These are phyloP conservation scores for Oryzias curvinotus DNA, from an alignment of 2,113 vertebrate species.

Conservation along the genomic window DNA sequence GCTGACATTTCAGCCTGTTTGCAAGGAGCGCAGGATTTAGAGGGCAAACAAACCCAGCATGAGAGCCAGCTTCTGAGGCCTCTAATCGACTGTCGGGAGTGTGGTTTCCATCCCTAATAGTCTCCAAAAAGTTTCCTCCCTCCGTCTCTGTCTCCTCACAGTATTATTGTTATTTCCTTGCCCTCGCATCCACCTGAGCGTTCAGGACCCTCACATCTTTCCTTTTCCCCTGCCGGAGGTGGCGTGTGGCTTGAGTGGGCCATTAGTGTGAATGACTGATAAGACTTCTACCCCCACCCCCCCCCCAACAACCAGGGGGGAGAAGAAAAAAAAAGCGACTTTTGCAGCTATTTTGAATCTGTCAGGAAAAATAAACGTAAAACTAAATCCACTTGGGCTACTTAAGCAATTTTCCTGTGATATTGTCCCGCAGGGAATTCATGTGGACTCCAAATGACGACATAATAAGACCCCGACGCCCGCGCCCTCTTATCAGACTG, in stretches of 20 bases:
- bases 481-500: constrained; percentile 71
- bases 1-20: constrained; percentile 38
- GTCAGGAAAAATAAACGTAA: constrained; percentile 77
- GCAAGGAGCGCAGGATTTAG: constrained; percentile 23
- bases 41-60: constrained; percentile 35
- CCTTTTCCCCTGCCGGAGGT: constrained; percentile 47
- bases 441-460: constrained; percentile 75
- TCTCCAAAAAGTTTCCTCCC: constrained; percentile 11
- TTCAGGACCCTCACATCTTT: constrained; percentile 14
- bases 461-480: constrained; percentile 76
- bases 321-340: constrained; percentile 44
- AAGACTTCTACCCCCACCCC: constrained; percentile 40
- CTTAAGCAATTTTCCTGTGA: constrained; percentile 78
- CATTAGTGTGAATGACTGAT: constrained; percentile 75
- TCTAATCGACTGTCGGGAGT: constrained; percentile 39
- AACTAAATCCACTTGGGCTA: constrained; percentile 77
- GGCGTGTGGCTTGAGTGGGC: constrained; percentile 68
- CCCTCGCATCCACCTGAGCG: constrained; percentile 29
- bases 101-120: constrained; percentile 20
- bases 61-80: constrained; percentile 38
- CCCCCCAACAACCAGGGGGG: constrained; percentile 36
- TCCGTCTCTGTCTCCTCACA: neutral
- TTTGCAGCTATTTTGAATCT: constrained; percentile 77
- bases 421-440: constrained; percentile 72
- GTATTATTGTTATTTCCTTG: constrained; percentile 4